Base-by-base conservation (phyloP, 2,888 invertebrate genomes). In the Yponomeuta sedellus region DNA sequence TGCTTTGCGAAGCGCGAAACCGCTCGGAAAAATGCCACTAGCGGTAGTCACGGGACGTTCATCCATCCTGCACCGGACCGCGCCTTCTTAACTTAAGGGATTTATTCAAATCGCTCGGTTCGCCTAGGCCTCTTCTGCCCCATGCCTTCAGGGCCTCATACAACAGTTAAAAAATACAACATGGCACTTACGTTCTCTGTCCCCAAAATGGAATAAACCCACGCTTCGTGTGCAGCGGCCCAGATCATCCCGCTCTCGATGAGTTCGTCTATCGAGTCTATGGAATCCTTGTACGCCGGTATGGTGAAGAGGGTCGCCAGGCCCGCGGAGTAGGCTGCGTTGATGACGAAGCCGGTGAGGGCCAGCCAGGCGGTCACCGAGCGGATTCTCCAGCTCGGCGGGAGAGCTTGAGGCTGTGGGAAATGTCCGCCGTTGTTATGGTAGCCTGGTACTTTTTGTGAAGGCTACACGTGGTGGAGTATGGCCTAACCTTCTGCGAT, bases 221-320 rank as follows among this genome's bases (percentile, higher is more conserved):
- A 95, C 5, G 94, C 94, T 67, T 93, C 92, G 28, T 93, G 93
- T 0, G 93, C 94, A 0, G 93, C 95, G 0, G 93, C 93, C 95
- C 95, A 95, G 68, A 86, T 81, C 40, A 94, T 73, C 2, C 89
- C 80, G 69, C 92, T 92, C n/a, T 89, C 85, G 0, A 92, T 91
- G 67, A 95, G 83, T 66, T 94, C 93, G 63, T 93, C 83, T 3
- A 93, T 85, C 0, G 94, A 94, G 70, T 94, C 92, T 10, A 95
- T 93, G 0, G 94, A 92, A 62, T 91, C 86, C 63, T 92, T 93
- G 70, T 93, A 93, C 82, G 87, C 92, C 0, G 94, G 94, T 22
- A 95, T 91, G 0, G 95, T 95, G 77, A 95, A 92, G 39, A 93
- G 92, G 63, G 93, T 93, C 10, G 95, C 92, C 61, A 95, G 80